Evolutionary conservation across 2,888 invertebrate species (phyloP), one percentile per base, ranked within the genome.

Genomic region (Patella pellucida): DNA sequence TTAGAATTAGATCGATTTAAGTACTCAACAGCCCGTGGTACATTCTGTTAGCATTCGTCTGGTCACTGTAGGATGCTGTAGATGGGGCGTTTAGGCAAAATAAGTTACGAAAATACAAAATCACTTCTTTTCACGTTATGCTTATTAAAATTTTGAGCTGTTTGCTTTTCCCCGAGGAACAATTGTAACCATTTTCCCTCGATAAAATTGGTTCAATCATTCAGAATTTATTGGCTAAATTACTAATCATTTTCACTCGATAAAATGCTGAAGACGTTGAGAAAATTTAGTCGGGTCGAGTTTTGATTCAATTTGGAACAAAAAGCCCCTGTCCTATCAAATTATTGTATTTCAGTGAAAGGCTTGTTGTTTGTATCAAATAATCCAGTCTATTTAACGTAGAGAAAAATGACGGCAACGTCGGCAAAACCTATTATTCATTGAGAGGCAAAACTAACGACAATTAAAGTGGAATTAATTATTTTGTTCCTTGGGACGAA

Each of bases 321-420:
- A 74, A 74, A 74, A 74, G 74, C 69, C 52, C 23, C 16, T 56
- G 69, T 74, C 41, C 51, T 52, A 52, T 23, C 54, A 23, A 68
- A 74, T 74, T 74, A 52, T 74, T 69, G 31, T 68, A 54, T 54
- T 69, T 74, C 69, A 74, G 56, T 74, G 74, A 74, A 52, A 69
- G 41, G 69, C 54, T 74, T 69, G 68, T 68, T 68, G 56, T 41
- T 68, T 68, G 52, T 62, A 68, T 74, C 69, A 56, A 69, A 69
- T 74, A 74, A 74, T 74, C 69, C 69, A 74, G 69, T 70, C 74
- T 69, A 74, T 74, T 74, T 74, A 69, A 54, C 56, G 56, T 52
- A 70, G 74, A 69, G 56, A 74, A 74, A 52, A 56, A 69, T 69
- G 23, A 52, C 54, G 74, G 52, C 69, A 74, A 68, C 41, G 52